A percentile compares a stretch with the other conserved stretches of the same genome.
Evolutionary conservation across 2,113 vertebrate species (phyloP).

Genomic region (Daboia siamensis): DNA sequence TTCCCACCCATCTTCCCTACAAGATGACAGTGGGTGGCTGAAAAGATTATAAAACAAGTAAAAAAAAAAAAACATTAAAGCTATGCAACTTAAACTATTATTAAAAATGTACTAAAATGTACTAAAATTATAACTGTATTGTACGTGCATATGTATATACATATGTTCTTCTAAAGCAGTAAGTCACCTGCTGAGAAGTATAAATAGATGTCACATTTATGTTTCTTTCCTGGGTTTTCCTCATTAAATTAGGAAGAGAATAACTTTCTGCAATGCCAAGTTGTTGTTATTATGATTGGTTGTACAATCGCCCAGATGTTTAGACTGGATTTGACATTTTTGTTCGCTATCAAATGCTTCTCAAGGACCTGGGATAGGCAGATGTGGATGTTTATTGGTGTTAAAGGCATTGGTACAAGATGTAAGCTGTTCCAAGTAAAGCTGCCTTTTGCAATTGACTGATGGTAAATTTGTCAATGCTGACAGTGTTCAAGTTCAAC

Average conservation of each 20-base stretch:
- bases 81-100: background rate
- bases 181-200: conserved; percentile 51
- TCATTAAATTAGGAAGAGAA: conserved; percentile 25
- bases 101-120: background rate
- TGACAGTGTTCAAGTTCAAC: too few relatives aligned
- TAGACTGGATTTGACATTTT: background rate
- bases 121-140: background rate
- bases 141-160: conserved; percentile 41
- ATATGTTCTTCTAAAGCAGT: conserved; percentile 49
- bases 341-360: background rate
- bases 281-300: background rate
- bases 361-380: background rate
- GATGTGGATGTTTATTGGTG: background rate
- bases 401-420: background rate
- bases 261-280: conserved; percentile 22
- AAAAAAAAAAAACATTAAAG: background rate
- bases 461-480: too few relatives aligned
- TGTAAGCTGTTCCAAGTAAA: background rate
- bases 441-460: too few relatives aligned
- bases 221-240: conserved; percentile 44
- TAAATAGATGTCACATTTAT: conserved; percentile 47
- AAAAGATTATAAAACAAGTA: background rate
- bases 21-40: background rate
- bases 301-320: background rate
- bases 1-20: background rate